phyloP scores from a whole-genome alignment of 2,888 invertebrate genomes.

The Tipula unca region DNA sequence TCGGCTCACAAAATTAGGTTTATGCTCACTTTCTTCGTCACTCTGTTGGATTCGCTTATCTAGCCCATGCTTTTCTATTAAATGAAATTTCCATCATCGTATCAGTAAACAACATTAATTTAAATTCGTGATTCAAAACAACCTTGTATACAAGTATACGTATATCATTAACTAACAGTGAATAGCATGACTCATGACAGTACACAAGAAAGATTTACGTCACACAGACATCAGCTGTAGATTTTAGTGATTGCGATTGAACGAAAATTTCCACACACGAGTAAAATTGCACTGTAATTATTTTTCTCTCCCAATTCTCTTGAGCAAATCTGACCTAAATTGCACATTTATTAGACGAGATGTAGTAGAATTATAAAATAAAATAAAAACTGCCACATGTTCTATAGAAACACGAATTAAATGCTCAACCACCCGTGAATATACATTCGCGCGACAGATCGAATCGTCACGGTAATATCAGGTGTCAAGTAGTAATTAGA shows the following conservation, averaged over 20 bases:
- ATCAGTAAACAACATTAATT: not conserved
- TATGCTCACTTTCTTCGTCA: too few species aligned
- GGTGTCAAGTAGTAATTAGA: not conserved
- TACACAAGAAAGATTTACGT: not conserved
- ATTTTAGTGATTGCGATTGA: not conserved
- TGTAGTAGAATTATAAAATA: not conserved
- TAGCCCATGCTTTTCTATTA: not conserved
- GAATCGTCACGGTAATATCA: not conserved
- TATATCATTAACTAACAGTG: not conserved
- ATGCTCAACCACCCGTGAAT: not conserved
- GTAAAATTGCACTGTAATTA: not conserved
- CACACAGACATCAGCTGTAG: not conserved
- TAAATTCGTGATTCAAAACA: not conserved
- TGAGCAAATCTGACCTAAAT: not conserved
- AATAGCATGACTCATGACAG: not conserved
- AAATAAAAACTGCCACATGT: not conserved
- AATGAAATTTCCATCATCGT: too few species aligned
- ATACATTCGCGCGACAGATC: not conserved
- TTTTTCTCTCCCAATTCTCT: not conserved
- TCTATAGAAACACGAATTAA: not conserved
- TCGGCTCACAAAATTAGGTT: too few species aligned
- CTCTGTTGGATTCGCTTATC: not conserved
- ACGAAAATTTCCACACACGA: not conserved
- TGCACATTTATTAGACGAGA: not conserved
- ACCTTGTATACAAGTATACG: not conserved